A percentile compares a stretch with the other conserved stretches of the same genome.
phyloP scores from a whole-genome alignment of 2,888 invertebrate genomes.

The Argyresthia goedartella region DNA sequence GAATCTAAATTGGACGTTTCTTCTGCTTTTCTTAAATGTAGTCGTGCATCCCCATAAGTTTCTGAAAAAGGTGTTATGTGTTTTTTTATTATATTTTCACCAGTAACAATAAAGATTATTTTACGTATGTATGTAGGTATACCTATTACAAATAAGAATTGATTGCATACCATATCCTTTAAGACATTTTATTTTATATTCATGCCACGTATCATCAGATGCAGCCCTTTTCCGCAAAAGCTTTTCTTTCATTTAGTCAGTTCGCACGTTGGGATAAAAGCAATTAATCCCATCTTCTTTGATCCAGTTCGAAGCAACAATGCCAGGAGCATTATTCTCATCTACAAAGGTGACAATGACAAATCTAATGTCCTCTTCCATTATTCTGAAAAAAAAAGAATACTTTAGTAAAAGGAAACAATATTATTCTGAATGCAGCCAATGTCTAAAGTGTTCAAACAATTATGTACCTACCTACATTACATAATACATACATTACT shows the following conservation, averaged over 20 bases:
- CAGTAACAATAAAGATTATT: neutral
- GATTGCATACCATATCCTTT: neutral
- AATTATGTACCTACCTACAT: neutral
- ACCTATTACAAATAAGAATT: neutral
- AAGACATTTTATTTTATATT: neutral
- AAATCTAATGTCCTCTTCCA: neutral
- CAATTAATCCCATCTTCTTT: constrained; percentile 1
- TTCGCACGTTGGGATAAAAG: constrained; percentile 3
- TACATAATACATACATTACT: too few species aligned
- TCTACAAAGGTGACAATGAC: constrained; percentile 4
- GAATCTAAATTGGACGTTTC: neutral
- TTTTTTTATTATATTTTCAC: neutral
- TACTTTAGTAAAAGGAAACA: neutral
- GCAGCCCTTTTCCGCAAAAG: constrained; percentile 1
- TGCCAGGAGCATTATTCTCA: constrained; percentile 3
- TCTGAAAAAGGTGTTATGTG: neutral
- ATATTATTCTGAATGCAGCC: neutral
- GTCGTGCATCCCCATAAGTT: neutral
- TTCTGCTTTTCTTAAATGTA: neutral
- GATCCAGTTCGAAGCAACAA: constrained; percentile 1
- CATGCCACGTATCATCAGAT: neutral
- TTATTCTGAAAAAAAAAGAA: neutral
- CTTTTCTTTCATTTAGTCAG: neutral
- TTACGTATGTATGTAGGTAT: neutral
- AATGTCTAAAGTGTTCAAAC: neutral